Conservation (phyloP, 2,113 vertebrate genomes). For the Artemisiospiza belli region DNA sequence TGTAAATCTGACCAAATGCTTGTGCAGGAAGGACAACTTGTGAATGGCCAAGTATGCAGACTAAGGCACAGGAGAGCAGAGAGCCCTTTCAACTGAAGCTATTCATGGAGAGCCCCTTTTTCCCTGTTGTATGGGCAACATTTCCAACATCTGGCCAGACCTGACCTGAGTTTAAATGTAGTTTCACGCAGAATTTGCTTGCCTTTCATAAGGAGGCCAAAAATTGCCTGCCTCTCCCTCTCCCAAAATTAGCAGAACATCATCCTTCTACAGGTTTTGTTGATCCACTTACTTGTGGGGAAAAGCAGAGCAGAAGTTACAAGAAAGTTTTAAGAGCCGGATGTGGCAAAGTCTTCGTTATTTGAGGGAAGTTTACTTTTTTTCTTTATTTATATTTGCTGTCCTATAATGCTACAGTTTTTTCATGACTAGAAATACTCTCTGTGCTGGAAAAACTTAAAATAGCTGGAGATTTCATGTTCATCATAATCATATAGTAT, state of each 20-base stretch:
- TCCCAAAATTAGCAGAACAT: background rate
- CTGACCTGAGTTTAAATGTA: background rate
- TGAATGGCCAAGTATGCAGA: background rate
- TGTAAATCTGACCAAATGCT: background rate
- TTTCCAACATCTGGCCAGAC: background rate
- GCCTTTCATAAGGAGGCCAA: background rate
- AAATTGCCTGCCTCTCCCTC: background rate
- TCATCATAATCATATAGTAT: background rate
- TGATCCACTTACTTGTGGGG: background rate
- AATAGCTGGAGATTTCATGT: background rate
- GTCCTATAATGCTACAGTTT: background rate
- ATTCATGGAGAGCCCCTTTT: background rate
- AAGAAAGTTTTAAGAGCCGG: rapidly evolving
- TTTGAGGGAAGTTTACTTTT: background rate
- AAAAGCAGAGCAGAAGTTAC: background rate
- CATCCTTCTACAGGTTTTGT: background rate
- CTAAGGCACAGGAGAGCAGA: background rate
- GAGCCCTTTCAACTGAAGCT: background rate
- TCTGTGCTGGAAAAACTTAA: background rate
- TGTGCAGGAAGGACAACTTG: background rate
- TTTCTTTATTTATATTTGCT: background rate
- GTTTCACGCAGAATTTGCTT: background rate
- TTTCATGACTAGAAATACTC: background rate
- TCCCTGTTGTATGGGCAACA: background rate
- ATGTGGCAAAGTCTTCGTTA: background rate